phyloP scores from a whole-genome alignment of 2,888 invertebrate genomes.

The Boloria euphrosyne region DNA sequence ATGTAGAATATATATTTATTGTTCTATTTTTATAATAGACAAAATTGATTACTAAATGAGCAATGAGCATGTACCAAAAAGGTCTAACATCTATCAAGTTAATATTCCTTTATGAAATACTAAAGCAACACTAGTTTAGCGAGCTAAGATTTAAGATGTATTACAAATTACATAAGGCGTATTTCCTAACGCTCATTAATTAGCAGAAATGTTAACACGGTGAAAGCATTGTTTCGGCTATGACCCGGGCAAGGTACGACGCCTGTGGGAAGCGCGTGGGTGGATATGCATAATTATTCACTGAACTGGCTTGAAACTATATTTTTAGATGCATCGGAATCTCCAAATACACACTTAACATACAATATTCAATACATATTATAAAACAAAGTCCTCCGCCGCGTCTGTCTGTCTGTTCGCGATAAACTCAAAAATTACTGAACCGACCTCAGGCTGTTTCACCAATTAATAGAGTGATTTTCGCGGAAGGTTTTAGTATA shows the following conservation, averaged over 20 bases:
- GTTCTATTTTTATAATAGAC: constrained; percentile 1
- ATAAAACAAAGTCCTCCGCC: too few species aligned
- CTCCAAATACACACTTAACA: too few species aligned
- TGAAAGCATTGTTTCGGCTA: constrained; percentile 70
- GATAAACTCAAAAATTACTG: too few species aligned
- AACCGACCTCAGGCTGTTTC: too few species aligned
- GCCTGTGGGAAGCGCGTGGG: constrained; percentile 64
- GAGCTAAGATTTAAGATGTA: constrained; percentile 17
- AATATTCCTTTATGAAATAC: constrained; percentile 7
- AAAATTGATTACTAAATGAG: constrained; percentile 3
- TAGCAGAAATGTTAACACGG: constrained; percentile 62
- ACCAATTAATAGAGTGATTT: too few species aligned
- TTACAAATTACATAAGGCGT: constrained; percentile 31
- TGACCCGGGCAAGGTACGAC: constrained; percentile 49
- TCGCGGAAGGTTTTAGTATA: too few species aligned
- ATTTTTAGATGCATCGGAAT: background rate
- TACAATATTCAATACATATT: too few species aligned
- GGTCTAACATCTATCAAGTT: background rate
- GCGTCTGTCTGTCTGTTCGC: too few species aligned
- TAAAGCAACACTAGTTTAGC: constrained; percentile 12
- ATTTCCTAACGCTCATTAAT: constrained; percentile 57
- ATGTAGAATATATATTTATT: constrained; percentile 5
- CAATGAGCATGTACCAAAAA: constrained; percentile 8
- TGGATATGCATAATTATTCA: constrained; percentile 43
- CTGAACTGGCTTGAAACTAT: constrained; percentile 13